Conservation (phyloP, 2,888 invertebrate genomes). For the Zootermopsis nevadensis region DNA sequence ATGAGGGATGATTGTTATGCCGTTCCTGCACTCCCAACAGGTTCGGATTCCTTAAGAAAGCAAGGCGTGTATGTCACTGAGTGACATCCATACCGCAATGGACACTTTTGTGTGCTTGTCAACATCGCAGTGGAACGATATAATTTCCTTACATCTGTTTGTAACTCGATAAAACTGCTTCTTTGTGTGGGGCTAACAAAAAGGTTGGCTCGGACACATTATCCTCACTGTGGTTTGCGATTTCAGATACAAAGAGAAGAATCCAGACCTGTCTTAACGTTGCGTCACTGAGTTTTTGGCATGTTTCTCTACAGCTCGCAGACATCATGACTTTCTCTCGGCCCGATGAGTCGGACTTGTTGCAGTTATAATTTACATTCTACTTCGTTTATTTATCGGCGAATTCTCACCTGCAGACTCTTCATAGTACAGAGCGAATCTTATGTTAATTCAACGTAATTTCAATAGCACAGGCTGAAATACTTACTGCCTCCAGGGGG, state of each 20-base stretch:
- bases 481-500: no score
- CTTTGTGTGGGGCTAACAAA: background rate
- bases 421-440: no score
- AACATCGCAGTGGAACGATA: constrained; percentile 1
- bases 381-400: no score
- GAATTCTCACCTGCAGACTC: no score
- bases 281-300: background rate
- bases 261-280: background rate
- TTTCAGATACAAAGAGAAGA: constrained; percentile 3
- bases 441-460: no score
- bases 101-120: constrained; percentile 26
- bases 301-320: background rate
- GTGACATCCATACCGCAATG: constrained; percentile 6
- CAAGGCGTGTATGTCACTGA: background rate
- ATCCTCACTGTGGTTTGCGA: constrained; percentile 7
- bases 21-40: background rate
- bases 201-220: background rate
- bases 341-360: no score
- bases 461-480: no score
- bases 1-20: background rate
- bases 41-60: background rate
- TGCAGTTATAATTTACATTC: no score
- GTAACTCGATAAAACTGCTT: constrained; percentile 23
- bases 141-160: constrained; percentile 30
- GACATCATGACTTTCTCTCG: background rate